Evolutionary conservation across 1,140 invertebrate species (phyloP).

Genomic region (Drosophila novamexicana): DNA sequence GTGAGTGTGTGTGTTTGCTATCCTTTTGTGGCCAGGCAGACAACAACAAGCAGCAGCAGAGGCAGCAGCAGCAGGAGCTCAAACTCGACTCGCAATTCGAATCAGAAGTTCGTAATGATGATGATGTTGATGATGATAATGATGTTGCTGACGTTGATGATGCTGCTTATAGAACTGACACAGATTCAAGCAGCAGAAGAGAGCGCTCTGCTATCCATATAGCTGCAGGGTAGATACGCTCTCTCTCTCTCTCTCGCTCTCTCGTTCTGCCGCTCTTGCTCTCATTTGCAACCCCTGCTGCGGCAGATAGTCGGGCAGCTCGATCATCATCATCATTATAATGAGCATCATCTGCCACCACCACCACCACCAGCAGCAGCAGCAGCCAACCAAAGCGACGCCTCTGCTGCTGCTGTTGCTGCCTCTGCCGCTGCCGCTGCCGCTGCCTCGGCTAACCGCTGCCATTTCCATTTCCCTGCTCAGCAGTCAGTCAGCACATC

Average conservation of each 20-base stretch:
- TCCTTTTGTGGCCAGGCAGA: constrained; percentile 67
- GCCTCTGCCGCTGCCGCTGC: background rate
- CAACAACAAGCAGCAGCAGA: constrained; percentile 28
- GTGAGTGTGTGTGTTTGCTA: constrained; percentile 33
- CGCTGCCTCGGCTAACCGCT: constrained; percentile 9
- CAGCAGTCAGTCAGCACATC: constrained; percentile 39
- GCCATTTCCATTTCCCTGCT: constrained; percentile 35
- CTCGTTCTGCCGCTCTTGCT: background rate
- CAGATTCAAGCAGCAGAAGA: constrained; percentile 58
- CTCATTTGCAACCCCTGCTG: constrained; percentile 66
- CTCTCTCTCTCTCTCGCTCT: constrained; percentile 7
- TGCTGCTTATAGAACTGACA: constrained; percentile 62
- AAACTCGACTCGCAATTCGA: constrained; percentile 12
- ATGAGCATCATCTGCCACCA: constrained; percentile 13
- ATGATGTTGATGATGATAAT: constrained; percentile 60
- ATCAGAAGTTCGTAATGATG: constrained; percentile 28
- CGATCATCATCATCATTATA: constrained; percentile 56
- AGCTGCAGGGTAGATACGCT: constrained; percentile 36
- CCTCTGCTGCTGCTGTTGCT: constrained; percentile 10
- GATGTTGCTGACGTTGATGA: too few relatives aligned
- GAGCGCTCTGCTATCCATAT: background rate
- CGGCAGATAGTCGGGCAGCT: constrained; percentile 62
- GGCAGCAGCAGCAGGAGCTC: constrained; percentile 23
- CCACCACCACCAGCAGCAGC: constrained; percentile 11
- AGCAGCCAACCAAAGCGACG: constrained; percentile 59